phyloP scores from a whole-genome alignment of 2,888 invertebrate species.

The Acanthacorydalis orientalis region DNA sequence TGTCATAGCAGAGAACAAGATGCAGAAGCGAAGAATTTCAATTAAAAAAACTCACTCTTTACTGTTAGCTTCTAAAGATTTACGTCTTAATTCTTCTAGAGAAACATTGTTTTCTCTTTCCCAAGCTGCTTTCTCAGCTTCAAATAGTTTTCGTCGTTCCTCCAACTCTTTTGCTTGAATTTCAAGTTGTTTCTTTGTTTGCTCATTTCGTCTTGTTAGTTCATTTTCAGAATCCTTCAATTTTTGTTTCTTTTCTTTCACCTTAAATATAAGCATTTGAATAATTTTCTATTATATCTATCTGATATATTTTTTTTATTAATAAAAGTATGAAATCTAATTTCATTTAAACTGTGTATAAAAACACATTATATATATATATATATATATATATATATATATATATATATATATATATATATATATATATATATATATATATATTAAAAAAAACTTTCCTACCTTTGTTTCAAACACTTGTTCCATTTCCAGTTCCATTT shows the following conservation, averaged over 20 bases:
- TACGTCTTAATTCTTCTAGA: constrained; percentile 72
- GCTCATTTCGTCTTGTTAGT: constrained; percentile 78
- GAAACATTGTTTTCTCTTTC: constrained; percentile 80
- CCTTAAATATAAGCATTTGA: constrained; percentile 28
- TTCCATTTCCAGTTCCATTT: constrained; percentile 98
- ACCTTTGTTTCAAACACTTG: constrained; percentile 98
- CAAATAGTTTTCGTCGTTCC: constrained; percentile 71
- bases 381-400: background rate
- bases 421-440: background rate
- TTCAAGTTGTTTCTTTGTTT: constrained; percentile 46
- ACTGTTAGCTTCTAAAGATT: constrained; percentile 77
- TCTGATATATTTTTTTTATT: no score
- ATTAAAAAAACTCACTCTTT: constrained; percentile 50
- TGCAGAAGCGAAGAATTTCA: background rate
- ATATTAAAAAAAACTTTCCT: constrained; percentile 18
- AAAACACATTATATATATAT: background rate
- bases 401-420: no score
- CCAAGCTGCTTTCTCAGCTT: constrained; percentile 74
- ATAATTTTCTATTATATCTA: background rate
- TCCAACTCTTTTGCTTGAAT: constrained; percentile 84
- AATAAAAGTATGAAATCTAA: no score
- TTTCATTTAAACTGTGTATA: no score
- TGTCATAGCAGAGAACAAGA: background rate
- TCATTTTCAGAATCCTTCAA: constrained; percentile 90
- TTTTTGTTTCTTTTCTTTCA: constrained; percentile 88